Evolutionary conservation across 2,888 invertebrate species (phyloP), one percentile per base, ranked within the genome.

Genomic region (Alviniconcha strummeri): DNA sequence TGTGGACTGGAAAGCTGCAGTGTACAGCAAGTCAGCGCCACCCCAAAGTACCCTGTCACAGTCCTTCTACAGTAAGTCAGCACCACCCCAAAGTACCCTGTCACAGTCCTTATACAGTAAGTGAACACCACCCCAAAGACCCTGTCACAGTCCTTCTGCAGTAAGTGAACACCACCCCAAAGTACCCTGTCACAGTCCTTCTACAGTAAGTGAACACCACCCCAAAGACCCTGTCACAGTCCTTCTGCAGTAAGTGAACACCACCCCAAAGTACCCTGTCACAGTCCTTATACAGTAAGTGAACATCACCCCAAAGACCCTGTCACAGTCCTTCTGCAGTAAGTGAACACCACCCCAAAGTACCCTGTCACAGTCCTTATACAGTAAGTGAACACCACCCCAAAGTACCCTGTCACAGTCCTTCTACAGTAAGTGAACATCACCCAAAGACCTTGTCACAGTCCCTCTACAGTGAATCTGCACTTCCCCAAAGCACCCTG

Each of bases 1-100:
- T 82, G 83, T 88, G 5, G 89, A 90, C 77, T 91, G 91, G 91
- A 83, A 78, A 57, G 78, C 78, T 13, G 78, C 78, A 19, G 36
- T 78, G 36, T 19, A 8, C 64, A 54, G 54, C 17, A 80, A 71
- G 69, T 4, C 60, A 72, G 71, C 79, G 0, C 15, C 75, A 7
- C 11, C 69, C 2, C 64, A 82, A 54, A 60, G 15, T 36, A 64
- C 64, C 64, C 57, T 19, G 67, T 56, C 76, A 55, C 69, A 77
- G 57, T 82, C 77, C 57, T 82, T 67, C n/a, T 77, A 77, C 55
- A 55, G 82, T 77, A 56, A 77, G 77, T 64, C 60, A 72, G 71
- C 79, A 4, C 15, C 75, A 7, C 11, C 69, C 2, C 64, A 82
- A 54, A 60, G 15, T 36, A 64, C 64, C 64, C 57, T 19, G 67